These are phyloP conservation scores for Lagria hirta DNA, from an alignment of 2,888 invertebrate species.

Conservation along the genomic window DNA sequence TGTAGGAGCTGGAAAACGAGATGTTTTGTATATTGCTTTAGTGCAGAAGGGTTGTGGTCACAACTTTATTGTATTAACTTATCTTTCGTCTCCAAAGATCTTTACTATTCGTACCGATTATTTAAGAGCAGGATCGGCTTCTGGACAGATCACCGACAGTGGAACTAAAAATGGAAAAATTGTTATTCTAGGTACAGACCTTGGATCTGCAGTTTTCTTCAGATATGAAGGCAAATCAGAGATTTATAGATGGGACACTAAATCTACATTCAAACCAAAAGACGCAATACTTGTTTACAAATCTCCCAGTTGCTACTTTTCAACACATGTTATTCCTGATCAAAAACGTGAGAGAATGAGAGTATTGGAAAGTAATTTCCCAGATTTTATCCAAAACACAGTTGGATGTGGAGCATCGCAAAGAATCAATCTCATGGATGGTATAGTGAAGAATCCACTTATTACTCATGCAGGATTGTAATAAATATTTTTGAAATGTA, in stretches of 20 bases:
- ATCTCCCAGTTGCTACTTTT: conserved; percentile 57
- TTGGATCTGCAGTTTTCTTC: conserved; percentile 61
- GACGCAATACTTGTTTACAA: conserved; percentile 60
- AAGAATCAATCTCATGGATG: conserved; percentile 48
- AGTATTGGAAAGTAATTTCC: conserved; percentile 65
- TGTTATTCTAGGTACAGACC: conserved; percentile 65
- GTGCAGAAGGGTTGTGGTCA: conserved; percentile 61
- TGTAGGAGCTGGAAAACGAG: conserved; percentile 57
- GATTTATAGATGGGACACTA: conserved; percentile 63
- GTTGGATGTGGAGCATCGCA: conserved; percentile 65
- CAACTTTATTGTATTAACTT: conserved; percentile 63
- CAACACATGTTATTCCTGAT: conserved; percentile 63
- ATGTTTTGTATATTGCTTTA: conserved; percentile 68
- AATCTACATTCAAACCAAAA: conserved; percentile 50
- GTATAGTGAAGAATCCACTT: conserved; percentile 31
- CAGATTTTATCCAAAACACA: conserved; percentile 63
- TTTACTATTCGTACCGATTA: conserved; percentile 66
- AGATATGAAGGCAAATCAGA: conserved; percentile 62
- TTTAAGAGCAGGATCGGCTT: conserved; percentile 61
- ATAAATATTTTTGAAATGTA: conserved; percentile 3
- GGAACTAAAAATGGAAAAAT: conserved; percentile 62
- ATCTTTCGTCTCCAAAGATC: conserved; percentile 63
- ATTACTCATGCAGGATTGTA: not conserved
- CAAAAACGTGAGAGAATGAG: conserved; percentile 60
- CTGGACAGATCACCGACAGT: conserved; percentile 57